These are phyloP conservation scores for Enteromius radiatus DNA, from an alignment of 2,797 vertebrate genomes.

Conservation along the genomic window DNA sequence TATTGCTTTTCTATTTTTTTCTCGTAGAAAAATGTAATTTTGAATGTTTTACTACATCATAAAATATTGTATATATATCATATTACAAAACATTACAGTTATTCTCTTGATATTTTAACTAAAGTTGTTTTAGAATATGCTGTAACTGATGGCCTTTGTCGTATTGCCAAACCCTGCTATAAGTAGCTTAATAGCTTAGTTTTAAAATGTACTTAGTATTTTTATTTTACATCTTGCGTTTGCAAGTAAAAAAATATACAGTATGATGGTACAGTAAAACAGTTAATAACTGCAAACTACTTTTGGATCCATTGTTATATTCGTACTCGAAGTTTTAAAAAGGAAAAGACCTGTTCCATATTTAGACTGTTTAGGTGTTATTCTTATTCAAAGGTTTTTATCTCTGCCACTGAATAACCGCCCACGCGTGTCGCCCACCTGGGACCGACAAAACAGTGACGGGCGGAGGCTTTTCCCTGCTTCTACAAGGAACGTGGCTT, in stretches of 20 bases:
- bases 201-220: not conserved
- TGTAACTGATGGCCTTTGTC: not conserved
- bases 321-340: not conserved
- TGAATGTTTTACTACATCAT: not conserved
- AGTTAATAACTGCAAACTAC: not conserved
- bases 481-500: slow-evolving; percentile 40
- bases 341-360: not conserved
- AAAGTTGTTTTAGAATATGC: not conserved
- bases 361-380: not conserved
- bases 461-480: slow-evolving; percentile 18
- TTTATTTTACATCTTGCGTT: not conserved
- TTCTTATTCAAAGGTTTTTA: slow-evolving; percentile 31
- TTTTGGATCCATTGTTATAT: not conserved
- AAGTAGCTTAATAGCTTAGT: not conserved
- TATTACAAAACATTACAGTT: not conserved
- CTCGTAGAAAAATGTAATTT: not conserved
- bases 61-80: not conserved
- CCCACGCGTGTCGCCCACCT: not conserved
- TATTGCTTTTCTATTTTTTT: not conserved
- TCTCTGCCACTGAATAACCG: slow-evolving; percentile 8
- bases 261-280: not conserved
- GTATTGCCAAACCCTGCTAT: not conserved
- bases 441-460: slow-evolving; percentile 12
- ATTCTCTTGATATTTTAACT: not conserved
- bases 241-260: not conserved